Evolutionary conservation across 2,113 vertebrate genomes (phyloP).

Genomic region (Tringa solitaria): DNA sequence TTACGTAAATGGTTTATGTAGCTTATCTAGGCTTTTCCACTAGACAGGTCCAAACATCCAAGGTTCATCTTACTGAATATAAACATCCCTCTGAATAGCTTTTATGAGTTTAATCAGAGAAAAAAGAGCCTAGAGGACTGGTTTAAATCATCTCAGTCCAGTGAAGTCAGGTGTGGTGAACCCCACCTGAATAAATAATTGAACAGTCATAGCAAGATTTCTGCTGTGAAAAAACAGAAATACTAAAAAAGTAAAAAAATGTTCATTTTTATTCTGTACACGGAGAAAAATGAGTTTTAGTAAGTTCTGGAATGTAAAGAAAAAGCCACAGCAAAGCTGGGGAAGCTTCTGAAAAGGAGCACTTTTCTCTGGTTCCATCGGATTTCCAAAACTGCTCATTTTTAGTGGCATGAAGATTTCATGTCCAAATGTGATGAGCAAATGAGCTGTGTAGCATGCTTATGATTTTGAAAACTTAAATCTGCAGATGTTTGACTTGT

Average conservation of each 20-base stretch:
- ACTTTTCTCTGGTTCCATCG: not conserved
- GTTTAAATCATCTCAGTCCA: not conserved
- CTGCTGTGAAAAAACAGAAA: not conserved
- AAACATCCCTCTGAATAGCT: not conserved
- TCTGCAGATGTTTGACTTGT: not conserved
- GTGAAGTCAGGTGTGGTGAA: not conserved
- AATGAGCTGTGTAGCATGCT: not conserved
- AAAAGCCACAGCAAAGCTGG: accelerated
- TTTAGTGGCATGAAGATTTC: not conserved
- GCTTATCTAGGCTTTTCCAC: not conserved
- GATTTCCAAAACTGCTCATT: not conserved
- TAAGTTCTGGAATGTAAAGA: not conserved
- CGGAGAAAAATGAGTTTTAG: not conserved
- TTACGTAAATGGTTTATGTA: not conserved
- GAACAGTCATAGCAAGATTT: not conserved
- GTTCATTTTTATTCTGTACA: not conserved
- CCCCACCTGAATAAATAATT: not conserved
- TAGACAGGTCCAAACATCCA: not conserved
- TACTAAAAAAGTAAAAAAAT: not conserved
- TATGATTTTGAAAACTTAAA: not conserved
- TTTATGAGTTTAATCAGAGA: not conserved
- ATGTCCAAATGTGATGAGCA: not conserved
- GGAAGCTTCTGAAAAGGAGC: not conserved
- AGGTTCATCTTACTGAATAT: not conserved
- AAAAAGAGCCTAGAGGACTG: not conserved